A percentile compares a stretch with the other conserved stretches of the same genome.
phyloP scores from a whole-genome alignment of 1,140 invertebrate genomes.

The Cyclargus thomasi region DNA sequence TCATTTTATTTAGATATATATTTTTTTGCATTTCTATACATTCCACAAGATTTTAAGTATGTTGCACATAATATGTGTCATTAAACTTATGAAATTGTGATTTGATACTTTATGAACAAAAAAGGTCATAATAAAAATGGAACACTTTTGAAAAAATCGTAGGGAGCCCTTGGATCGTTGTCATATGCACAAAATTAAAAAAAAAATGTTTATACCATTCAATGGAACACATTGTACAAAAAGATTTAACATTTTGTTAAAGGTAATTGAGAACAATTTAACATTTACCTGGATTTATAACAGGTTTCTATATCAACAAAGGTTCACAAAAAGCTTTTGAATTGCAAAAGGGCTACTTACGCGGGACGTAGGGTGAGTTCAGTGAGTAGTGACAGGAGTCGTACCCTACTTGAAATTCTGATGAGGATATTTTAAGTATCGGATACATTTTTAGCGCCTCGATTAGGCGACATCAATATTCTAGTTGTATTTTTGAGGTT shows the following conservation, averaged over 20 bases:
- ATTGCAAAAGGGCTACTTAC: slow-evolving; percentile 47
- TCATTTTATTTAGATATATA: too few relatives aligned
- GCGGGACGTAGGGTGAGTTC: slow-evolving; percentile 51
- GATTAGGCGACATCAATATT: slow-evolving; percentile 3
- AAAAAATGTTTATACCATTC: not conserved
- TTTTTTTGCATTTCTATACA: too few relatives aligned
- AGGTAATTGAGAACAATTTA: slow-evolving; percentile 6
- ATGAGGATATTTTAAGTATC: slow-evolving; percentile 23
- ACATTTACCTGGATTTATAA: slow-evolving; percentile 16
- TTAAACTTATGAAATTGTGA: too few relatives aligned
- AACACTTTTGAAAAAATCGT: too few relatives aligned
- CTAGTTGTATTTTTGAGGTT: not conserved
- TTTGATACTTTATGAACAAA: too few relatives aligned
- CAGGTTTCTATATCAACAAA: slow-evolving; percentile 38
- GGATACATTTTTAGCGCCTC: slow-evolving; percentile 1
- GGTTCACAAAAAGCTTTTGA: slow-evolving; percentile 43
- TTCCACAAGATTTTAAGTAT: too few relatives aligned
- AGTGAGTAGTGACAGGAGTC: slow-evolving; percentile 45
- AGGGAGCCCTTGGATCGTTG: too few relatives aligned
- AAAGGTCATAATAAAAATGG: too few relatives aligned
- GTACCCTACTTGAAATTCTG: slow-evolving; percentile 29
- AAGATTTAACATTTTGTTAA: not conserved
- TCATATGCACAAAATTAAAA: not conserved
- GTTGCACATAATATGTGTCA: too few relatives aligned
- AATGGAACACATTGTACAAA: slow-evolving; percentile 1